phyloP scores from a whole-genome alignment of 92 coral and sea anemone species.

The Heliopora coerulea region DNA sequence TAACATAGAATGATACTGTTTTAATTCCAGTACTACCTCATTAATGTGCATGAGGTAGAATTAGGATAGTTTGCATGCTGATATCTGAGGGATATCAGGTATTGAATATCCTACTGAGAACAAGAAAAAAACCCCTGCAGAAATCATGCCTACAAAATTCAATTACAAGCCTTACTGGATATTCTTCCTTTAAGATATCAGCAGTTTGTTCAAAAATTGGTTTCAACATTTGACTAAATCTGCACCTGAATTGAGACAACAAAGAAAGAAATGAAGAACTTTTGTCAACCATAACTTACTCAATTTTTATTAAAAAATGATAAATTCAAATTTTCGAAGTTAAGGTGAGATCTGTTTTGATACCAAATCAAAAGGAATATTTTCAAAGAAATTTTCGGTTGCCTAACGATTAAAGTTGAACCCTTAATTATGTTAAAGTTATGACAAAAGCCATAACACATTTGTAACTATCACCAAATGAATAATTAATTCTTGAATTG shows the following conservation, averaged over 20 bases:
- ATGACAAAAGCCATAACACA: background rate
- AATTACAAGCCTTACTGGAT: slow-evolving; percentile 78
- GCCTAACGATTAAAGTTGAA: background rate
- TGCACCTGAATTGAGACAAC: slow-evolving; percentile 60
- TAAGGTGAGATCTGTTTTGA: background rate
- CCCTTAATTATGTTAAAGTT: background rate
- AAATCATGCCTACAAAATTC: no score
- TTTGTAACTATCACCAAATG: background rate
- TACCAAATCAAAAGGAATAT: background rate
- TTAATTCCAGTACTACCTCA: no score
- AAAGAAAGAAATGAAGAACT: no score
- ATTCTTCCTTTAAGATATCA: slow-evolving; percentile 90
- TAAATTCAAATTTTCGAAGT: no score
- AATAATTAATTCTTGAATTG: background rate
- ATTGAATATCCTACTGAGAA: no score
- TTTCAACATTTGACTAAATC: slow-evolving; percentile 97
- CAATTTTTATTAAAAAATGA: no score
- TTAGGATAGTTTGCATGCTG: no score
- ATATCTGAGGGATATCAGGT: no score
- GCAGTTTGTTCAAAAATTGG: slow-evolving; percentile 97
- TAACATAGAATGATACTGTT: no score
- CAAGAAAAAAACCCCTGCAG: no score
- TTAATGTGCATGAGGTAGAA: no score
- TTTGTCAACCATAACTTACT: no score
- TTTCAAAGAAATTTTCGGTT: background rate